phyloP scores from a whole-genome alignment of 2,888 invertebrate genomes.

The Anagyrus pseudococci region DNA sequence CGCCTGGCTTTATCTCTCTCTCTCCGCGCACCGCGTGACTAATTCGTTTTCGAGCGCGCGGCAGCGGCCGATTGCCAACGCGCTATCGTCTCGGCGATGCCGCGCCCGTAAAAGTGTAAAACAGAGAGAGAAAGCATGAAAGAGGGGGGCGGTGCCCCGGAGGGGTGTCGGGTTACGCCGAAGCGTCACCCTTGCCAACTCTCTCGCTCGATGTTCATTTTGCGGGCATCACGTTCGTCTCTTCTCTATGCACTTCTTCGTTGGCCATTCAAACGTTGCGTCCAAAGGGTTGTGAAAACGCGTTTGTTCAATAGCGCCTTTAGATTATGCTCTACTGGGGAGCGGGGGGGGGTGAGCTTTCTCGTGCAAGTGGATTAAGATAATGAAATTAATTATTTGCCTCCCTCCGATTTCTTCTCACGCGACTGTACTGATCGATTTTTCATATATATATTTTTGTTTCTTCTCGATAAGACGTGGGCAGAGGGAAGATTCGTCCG shows the following conservation, averaged over 20 bases:
- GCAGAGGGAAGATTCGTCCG: too few relatives aligned
- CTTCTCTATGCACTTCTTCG: conserved; percentile 7
- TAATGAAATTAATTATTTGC: too few relatives aligned
- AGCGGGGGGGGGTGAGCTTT: conserved; percentile 1
- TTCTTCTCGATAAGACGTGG: too few relatives aligned
- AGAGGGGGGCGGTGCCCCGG: conserved; percentile 34
- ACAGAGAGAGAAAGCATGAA: conserved; percentile 41
- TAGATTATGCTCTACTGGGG: too few relatives aligned
- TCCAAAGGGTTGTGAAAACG: not conserved
- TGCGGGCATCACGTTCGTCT: not conserved
- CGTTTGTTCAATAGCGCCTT: too few relatives aligned
- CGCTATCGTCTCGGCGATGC: conserved; percentile 18
- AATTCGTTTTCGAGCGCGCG: conserved; percentile 13
- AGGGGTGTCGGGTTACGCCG: conserved; percentile 28
- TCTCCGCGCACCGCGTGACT: conserved; percentile 17
- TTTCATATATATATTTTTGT: too few relatives aligned
- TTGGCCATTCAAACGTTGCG: not conserved
- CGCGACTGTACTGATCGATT: too few relatives aligned
- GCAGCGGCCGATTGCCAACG: not conserved
- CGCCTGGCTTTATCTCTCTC: conserved; percentile 5
- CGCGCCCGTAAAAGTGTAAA: conserved; percentile 16
- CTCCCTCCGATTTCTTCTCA: too few relatives aligned
- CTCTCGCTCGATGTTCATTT: not conserved
- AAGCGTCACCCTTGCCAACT: too few relatives aligned
- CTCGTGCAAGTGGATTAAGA: too few relatives aligned